Conservation (phyloP, 1,140 invertebrate species). For the Drosophila ananassae region DNA sequence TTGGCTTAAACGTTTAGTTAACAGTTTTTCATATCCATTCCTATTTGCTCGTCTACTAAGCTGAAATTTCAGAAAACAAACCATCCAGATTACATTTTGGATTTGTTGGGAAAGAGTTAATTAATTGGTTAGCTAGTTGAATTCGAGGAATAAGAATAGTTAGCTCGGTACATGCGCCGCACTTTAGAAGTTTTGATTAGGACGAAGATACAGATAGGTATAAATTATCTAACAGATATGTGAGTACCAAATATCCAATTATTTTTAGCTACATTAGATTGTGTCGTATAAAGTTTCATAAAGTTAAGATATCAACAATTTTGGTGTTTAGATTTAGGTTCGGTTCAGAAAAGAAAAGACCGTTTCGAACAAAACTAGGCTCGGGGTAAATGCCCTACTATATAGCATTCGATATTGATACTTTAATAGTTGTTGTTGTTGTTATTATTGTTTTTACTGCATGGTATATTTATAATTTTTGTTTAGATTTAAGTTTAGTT, state of each 20-base stretch:
- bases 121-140: slow-evolving; percentile 29
- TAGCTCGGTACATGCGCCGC: slow-evolving; percentile 40
- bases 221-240: slow-evolving; percentile 73
- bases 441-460: background rate
- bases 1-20: slow-evolving; percentile 64
- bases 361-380: slow-evolving; percentile 64
- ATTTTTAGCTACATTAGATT: slow-evolving; percentile 44
- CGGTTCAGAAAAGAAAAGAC: slow-evolving; percentile 44
- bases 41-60: slow-evolving; percentile 44
- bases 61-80: slow-evolving; percentile 40
- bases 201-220: slow-evolving; percentile 35
- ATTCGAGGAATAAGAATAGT: slow-evolving; percentile 26
- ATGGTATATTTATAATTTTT: slow-evolving; percentile 41
- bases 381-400: slow-evolving; percentile 43
- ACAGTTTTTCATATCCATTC: slow-evolving; percentile 50
- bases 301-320: slow-evolving; percentile 75
- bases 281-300: slow-evolving; percentile 55
- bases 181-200: slow-evolving; percentile 65
- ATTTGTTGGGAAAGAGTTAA: slow-evolving; percentile 16
- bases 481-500: slow-evolving; percentile 74
- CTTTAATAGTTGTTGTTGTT: slow-evolving; percentile 37
- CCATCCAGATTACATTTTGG: slow-evolving; percentile 7
- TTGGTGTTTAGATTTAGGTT: slow-evolving; percentile 62
- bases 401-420: slow-evolving; percentile 43
- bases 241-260: slow-evolving; percentile 66